Percentiles rank a stretch among this genome's conserved stretches.
These are phyloP conservation scores for Aromia moschata DNA, from an alignment of 2,888 invertebrate genomes.

Conservation along the genomic window DNA sequence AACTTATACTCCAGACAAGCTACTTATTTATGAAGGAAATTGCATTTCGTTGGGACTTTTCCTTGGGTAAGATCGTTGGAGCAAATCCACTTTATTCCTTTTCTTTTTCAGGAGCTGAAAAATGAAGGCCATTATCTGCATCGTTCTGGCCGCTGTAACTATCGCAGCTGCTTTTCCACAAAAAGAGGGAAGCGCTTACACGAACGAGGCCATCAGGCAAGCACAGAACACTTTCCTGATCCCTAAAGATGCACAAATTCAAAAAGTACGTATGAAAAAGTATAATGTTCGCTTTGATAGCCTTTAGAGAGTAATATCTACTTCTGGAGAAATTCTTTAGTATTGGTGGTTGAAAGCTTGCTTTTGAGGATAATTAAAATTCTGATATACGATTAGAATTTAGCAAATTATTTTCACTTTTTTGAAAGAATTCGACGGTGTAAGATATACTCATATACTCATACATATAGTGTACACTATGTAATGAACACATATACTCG, in stretches of 20 bases:
- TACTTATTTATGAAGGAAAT: not conserved
- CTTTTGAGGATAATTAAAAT: no score
- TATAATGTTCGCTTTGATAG: no score
- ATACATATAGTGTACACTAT: no score
- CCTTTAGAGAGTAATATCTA: no score
- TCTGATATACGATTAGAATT: no score
- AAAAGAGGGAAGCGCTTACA: conserved; percentile 84
- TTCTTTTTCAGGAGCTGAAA: conserved; percentile 31
- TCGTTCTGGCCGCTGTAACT: conserved; percentile 65
- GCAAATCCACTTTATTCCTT: conserved; percentile 10
- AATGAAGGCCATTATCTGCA: conserved; percentile 56
- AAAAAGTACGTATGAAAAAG: conserved; percentile 68
- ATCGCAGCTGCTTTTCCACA: conserved; percentile 70
- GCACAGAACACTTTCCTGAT: conserved; percentile 87
- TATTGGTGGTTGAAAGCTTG: no score
- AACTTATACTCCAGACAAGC: not conserved
- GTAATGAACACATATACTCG: no score
- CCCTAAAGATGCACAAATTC: conserved; percentile 87
- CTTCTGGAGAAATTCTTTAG: no score
- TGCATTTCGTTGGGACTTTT: not conserved
- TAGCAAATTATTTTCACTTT: no score
- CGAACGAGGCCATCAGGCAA: conserved; percentile 87
- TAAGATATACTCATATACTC: no score
- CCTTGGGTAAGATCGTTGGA: not conserved
- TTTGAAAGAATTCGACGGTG: no score